A percentile compares a stretch with the other conserved stretches of the same genome.
These are phyloP conservation scores for Cistogaster globosa DNA, from an alignment of 2,888 invertebrate genomes.

Conservation along the genomic window DNA sequence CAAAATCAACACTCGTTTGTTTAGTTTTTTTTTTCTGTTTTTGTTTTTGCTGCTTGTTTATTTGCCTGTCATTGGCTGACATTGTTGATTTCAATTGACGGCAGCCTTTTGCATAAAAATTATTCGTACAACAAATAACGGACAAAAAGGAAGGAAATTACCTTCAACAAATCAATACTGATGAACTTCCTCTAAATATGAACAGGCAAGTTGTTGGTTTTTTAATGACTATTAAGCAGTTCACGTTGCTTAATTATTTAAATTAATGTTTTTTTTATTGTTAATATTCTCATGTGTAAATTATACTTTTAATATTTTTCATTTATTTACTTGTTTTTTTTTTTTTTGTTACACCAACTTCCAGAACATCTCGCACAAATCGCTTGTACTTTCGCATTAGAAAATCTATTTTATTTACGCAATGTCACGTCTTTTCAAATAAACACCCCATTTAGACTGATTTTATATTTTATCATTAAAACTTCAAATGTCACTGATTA, in stretches of 20 bases:
- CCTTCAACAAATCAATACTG: constrained; percentile 67
- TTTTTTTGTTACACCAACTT: constrained; percentile 4
- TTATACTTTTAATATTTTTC: constrained; percentile 2
- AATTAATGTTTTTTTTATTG: constrained; percentile 9
- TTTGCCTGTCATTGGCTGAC: constrained; percentile 11
- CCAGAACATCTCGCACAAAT: constrained; percentile 55
- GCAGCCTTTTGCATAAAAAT: constrained; percentile 55
- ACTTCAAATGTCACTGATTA: constrained; percentile 58
- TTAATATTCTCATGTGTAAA: constrained; percentile 13
- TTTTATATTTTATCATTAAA: constrained; percentile 35
- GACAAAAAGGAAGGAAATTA: constrained; percentile 67
- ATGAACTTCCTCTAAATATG: constrained; percentile 62
- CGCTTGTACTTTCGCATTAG: constrained; percentile 28
- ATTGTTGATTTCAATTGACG: constrained; percentile 34
- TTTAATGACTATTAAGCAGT: constrained; percentile 1
- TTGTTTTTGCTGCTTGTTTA: constrained; percentile 22
- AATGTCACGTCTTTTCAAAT: constrained; percentile 57
- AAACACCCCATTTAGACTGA: constrained; percentile 57
- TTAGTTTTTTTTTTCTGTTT: constrained; percentile 4
- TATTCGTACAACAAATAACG: constrained; percentile 41
- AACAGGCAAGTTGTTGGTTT: constrained; percentile 39
- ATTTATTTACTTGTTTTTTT: background rate
- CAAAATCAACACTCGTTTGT: constrained; percentile 63
- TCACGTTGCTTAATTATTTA: constrained; percentile 24
- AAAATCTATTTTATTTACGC: constrained; percentile 53